phyloP scores from a whole-genome alignment of 1,140 invertebrate species.

The Antheraea mylitta region DNA sequence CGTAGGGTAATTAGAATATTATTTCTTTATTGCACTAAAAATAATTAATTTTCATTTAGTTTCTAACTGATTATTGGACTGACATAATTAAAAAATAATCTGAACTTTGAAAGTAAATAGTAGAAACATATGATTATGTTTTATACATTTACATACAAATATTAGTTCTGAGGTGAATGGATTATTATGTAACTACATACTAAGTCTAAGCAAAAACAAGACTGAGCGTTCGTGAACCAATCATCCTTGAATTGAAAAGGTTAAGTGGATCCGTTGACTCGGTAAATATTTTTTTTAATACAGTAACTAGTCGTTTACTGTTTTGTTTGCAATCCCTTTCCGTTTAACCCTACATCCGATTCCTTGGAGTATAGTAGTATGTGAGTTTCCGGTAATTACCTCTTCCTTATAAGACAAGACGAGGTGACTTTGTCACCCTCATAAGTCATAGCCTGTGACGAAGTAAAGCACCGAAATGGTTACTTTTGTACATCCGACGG shows the following conservation, averaged over 20 bases:
- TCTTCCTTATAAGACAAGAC: constrained; percentile 58
- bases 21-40: not conserved
- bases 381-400: constrained; percentile 71
- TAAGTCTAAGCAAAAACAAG: not conserved
- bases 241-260: constrained; percentile 20
- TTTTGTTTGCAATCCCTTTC: constrained; percentile 62
- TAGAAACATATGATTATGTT: too few relatives aligned
- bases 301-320: constrained; percentile 57
- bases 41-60: not conserved
- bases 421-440: constrained; percentile 49
- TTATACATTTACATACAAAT: too few relatives aligned
- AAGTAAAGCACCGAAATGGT: constrained; percentile 47
- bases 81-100: too few relatives aligned
- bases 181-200: not conserved
- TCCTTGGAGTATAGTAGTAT: constrained; percentile 50
- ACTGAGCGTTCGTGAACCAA: not conserved
- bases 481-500: constrained; percentile 60
- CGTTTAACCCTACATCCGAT: constrained; percentile 59
- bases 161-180: too few relatives aligned
- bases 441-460: constrained; percentile 57
- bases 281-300: constrained; percentile 58
- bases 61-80: too few relatives aligned
- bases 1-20: too few relatives aligned
- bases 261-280: constrained; percentile 26
- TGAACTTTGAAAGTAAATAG: too few relatives aligned